Evolutionary conservation across 2,888 invertebrate species (phyloP), one percentile per base, ranked within the genome.

Genomic region (Neocrepidodera transversa): DNA sequence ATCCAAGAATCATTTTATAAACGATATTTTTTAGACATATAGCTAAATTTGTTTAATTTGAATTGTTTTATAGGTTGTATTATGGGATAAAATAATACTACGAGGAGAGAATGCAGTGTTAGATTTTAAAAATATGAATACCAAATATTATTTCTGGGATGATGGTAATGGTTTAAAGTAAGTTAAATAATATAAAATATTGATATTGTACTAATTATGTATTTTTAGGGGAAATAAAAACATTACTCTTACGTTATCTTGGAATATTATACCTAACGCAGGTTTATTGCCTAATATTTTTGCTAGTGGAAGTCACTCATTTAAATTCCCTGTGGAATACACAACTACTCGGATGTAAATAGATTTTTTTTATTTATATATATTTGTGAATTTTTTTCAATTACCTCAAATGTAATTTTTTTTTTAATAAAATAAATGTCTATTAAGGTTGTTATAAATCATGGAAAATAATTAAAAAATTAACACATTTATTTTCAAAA

Each of bases 71-170:
- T 65, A 85, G 86, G 95, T 99, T 68, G 95, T 99, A 1, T 82
- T 99, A 16, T 99, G 99, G 99, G 99, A 99, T 79, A 97, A 97
- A 83, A 98, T 99, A 65, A 93, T 99, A 55, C 83, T 91, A 55
- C 86, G 98, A 73, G 96, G 95, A 51, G 95, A 98, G 79, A 93
- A 95, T 82, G 90, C 97, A n/a, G 83, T 91, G 7, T 80, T 99
- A 60, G 93, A 96, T 77, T 93, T 94, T 76, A 93, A 93, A 77
- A 95, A 93, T 74, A 90, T 95, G 86, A 94, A 97, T 79, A 94
- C 96, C 1, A 98, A 99, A 77, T 99, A 99, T 82, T 99, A 98
- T 78, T 99, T 99, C 83, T 96, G 97, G 94, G 99, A 99, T 84
- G 98, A 98, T 83, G 98, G 98, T 61, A 94, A 94, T 81, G 97